phyloP scores from a whole-genome alignment of 2,797 vertebrate species.

The Micrastur ruficollis region DNA sequence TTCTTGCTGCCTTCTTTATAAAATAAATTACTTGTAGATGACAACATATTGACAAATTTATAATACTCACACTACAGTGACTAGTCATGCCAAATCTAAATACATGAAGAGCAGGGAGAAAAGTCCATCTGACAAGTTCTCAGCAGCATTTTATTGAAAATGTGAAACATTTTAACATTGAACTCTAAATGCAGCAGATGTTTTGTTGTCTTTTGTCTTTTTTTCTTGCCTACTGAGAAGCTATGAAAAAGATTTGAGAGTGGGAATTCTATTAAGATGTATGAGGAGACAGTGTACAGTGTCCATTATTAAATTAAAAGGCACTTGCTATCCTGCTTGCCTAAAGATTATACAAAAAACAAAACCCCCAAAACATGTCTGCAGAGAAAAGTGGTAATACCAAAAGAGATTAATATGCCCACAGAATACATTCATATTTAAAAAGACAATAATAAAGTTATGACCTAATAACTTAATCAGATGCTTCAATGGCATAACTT shows the following conservation, averaged over 20 bases:
- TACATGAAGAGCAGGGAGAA: not conserved
- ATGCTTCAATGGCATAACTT: not conserved
- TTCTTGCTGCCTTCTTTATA: not conserved
- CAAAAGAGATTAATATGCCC: not conserved
- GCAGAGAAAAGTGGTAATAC: not conserved
- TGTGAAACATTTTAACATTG: not conserved
- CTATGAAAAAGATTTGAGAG: not conserved
- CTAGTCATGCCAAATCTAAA: not conserved
- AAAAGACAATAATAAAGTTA: not conserved
- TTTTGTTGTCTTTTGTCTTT: not conserved
- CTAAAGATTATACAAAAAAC: not conserved
- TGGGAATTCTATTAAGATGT: not conserved
- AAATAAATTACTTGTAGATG: not conserved
- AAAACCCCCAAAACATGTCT: not conserved
- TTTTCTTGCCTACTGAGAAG: not conserved
- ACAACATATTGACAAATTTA: not conserved
- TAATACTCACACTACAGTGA: not conserved
- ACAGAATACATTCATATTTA: slow-evolving; percentile 15
- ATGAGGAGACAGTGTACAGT: not conserved
- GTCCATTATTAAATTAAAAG: slow-evolving; percentile 38
- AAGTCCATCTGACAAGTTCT: not conserved
- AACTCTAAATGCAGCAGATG: not conserved
- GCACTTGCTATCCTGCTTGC: slow-evolving; percentile 48
- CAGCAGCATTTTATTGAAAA: slow-evolving; percentile 6
- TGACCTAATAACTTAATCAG: not conserved